Conservation (phyloP, 2,888 invertebrate genomes). For the Torymus tubicola region DNA sequence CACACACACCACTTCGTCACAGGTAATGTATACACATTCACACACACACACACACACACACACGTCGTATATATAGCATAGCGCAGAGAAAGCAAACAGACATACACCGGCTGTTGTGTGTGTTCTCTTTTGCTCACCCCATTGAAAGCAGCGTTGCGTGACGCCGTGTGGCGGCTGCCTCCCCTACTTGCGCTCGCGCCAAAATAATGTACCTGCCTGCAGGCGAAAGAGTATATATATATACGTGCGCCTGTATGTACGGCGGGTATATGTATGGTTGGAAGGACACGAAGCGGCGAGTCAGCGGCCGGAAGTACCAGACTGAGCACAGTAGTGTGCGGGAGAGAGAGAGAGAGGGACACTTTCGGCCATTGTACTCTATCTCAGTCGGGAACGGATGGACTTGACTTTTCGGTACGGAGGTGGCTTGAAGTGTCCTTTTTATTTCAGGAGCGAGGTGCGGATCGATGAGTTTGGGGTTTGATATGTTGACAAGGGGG, state of each 20-base stretch:
- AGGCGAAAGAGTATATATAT: neutral
- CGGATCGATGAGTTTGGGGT: neutral
- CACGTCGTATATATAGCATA: conserved; percentile 51
- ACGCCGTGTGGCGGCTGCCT: conserved; percentile 54
- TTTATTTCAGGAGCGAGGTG: neutral
- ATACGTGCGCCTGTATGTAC: neutral
- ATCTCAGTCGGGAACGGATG: too few relatives aligned
- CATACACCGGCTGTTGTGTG: conserved; percentile 33
- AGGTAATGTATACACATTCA: neutral
- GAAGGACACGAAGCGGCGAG: conserved; percentile 27
- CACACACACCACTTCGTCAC: neutral
- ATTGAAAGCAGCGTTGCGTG: conserved; percentile 67
- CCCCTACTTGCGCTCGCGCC: conserved; percentile 41
- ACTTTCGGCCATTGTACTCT: conserved; percentile 22
- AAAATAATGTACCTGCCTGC: conserved; percentile 41
- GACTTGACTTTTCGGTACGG: neutral
- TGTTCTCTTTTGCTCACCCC: conserved; percentile 61
- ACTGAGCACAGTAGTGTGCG: too few relatives aligned
- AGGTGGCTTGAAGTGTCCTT: neutral
- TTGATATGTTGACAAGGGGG: neutral
- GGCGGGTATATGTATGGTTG: conserved; percentile 4
- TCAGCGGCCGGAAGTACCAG: conserved; percentile 7
- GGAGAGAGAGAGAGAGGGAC: neutral
- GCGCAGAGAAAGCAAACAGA: neutral
- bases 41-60: conserved; percentile 1